phyloP scores from a whole-genome alignment of 53 echinoderm and acorn worm genomes.

The Temnopleurus reevesii region DNA sequence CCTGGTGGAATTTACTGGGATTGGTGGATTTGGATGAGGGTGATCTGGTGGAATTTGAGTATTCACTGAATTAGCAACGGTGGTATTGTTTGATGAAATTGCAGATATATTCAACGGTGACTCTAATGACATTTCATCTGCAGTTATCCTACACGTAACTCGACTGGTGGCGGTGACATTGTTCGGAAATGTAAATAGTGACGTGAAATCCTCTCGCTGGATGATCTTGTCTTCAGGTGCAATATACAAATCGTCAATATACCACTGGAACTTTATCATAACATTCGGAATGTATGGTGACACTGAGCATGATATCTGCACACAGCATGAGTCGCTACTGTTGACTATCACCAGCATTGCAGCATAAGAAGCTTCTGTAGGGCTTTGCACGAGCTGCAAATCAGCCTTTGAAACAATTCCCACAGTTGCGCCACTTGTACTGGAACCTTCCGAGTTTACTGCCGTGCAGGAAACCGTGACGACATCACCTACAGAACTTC shows the following conservation, averaged over 20 bases:
- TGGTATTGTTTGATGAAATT: background rate
- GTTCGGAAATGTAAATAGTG: background rate
- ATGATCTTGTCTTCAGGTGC: background rate
- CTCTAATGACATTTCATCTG: background rate
- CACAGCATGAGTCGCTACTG: background rate
- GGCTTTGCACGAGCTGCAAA: background rate
- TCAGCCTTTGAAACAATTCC: background rate
- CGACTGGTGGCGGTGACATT: background rate
- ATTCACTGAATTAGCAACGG: background rate
- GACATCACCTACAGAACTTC: background rate
- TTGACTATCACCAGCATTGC: background rate
- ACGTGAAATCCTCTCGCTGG: background rate
- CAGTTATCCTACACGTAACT: background rate
- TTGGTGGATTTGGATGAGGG: background rate
- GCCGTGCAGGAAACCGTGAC: background rate
- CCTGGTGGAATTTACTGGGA: background rate
- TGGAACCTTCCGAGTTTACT: background rate
- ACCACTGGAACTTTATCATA: background rate
- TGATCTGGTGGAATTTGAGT: background rate
- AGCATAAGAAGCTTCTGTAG: background rate
- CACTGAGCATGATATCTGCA: background rate
- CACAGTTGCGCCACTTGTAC: background rate
- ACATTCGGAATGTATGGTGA: background rate
- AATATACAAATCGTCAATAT: background rate
- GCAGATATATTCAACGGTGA: background rate